Conservation (phyloP, 1,140 invertebrate genomes). For the Nephotettix cincticeps region DNA sequence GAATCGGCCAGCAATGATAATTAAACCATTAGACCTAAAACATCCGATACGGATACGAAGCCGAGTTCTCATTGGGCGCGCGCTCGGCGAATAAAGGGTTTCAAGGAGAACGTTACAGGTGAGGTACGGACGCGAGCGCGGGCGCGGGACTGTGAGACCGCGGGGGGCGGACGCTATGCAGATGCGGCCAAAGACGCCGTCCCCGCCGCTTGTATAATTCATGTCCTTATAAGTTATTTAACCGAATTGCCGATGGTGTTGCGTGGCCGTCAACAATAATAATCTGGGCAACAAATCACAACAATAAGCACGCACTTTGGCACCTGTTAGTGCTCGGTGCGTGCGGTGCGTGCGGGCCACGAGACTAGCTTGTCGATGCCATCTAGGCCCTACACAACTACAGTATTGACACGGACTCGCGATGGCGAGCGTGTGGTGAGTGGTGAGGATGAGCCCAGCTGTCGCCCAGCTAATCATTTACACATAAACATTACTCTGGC, state of each 20-base stretch:
- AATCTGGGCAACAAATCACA: neutral
- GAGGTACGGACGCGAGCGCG: neutral
- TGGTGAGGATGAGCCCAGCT: too few relatives aligned
- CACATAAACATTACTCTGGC: too few relatives aligned
- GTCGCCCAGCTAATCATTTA: too few relatives aligned
- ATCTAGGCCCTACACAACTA: too few relatives aligned
- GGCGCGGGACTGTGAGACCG: too few relatives aligned
- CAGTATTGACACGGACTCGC: too few relatives aligned
- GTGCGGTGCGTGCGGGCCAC: too few relatives aligned
- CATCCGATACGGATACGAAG: too few relatives aligned
- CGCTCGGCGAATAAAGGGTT: neutral
- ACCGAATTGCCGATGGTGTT: constrained; percentile 1
- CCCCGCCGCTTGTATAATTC: neutral
- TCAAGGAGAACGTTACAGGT: neutral
- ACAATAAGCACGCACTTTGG: constrained; percentile 2
- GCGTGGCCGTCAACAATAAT: neutral
- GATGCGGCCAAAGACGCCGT: neutral
- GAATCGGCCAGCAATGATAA: too few relatives aligned
- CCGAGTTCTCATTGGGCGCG: neutral
- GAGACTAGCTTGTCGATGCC: too few relatives aligned
- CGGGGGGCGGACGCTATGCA: neutral
- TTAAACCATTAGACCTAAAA: too few relatives aligned
- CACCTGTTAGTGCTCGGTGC: neutral
- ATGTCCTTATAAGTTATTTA: constrained; percentile 17
- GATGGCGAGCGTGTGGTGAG: too few relatives aligned